Conservation (phyloP, 2,113 vertebrate genomes). For the Carollia perspicillata region DNA sequence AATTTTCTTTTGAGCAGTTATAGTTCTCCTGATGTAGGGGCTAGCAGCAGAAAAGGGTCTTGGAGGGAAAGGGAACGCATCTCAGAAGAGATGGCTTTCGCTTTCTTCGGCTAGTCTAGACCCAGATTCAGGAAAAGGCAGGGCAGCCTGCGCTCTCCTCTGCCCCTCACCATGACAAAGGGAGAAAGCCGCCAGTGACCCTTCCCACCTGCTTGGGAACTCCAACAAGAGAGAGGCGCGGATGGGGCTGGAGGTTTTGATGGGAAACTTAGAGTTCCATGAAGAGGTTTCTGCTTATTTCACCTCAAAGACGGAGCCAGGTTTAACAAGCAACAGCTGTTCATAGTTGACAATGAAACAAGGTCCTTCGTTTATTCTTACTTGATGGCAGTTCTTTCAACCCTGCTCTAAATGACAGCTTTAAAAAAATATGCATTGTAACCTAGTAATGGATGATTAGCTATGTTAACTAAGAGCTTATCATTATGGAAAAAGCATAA, state of each 20-base stretch:
- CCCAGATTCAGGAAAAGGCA: not conserved
- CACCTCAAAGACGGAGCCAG: not conserved
- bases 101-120: not conserved
- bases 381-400: constrained; percentile 3
- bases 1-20: not conserved
- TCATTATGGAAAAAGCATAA: not conserved
- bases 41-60: not conserved
- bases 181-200: not conserved
- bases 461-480: not conserved
- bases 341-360: not conserved
- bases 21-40: not conserved
- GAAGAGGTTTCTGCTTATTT: not conserved
- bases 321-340: not conserved
- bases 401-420: not conserved
- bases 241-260: not conserved
- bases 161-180: not conserved
- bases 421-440: not conserved
- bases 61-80: not conserved
- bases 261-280: not conserved
- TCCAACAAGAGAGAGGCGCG: not conserved
- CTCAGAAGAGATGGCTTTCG: not conserved
- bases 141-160: not conserved
- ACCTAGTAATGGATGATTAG: not conserved
- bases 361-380: not conserved
- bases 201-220: not conserved